Conservation (phyloP, 2,797 vertebrate genomes). For the Australoheros facetus region DNA sequence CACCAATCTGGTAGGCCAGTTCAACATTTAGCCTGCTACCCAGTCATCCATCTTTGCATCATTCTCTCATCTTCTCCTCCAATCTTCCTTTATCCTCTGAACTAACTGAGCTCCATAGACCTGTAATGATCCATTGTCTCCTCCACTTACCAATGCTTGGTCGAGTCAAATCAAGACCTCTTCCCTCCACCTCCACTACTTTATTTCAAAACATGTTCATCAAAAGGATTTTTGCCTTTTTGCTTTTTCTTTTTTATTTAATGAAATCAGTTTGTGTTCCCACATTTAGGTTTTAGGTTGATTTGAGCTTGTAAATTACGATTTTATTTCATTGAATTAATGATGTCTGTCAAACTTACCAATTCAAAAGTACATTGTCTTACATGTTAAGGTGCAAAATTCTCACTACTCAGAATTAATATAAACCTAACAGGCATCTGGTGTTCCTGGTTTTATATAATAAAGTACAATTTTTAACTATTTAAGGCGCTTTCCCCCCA, state of each 20-base stretch:
- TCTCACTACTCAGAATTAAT: not conserved
- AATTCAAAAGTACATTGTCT: not conserved
- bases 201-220: not conserved
- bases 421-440: not conserved
- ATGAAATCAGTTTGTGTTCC: not conserved
- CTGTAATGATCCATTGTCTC: slow-evolving; percentile 66
- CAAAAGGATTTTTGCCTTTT: not conserved
- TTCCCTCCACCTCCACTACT: not conserved
- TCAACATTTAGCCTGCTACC: slow-evolving; percentile 2
- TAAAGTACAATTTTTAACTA: slow-evolving; percentile 7
- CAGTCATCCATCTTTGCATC: slow-evolving; percentile 8
- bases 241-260: not conserved
- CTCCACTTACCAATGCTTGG: slow-evolving; percentile 62
- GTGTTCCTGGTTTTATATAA: slow-evolving; percentile 12
- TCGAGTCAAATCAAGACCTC: slow-evolving; percentile 19
- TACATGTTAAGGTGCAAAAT: not conserved
- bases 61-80: not conserved
- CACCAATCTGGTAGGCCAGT: slow-evolving; percentile 16
- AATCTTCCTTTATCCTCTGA: not conserved
- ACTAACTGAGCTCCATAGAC: slow-evolving; percentile 37
- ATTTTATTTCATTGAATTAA: not conserved
- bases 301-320: slow-evolving; percentile 8
- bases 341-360: not conserved
- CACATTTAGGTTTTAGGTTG: not conserved
- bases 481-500: slow-evolving; percentile 27